phyloP scores from a whole-genome alignment of 2,113 vertebrate genomes.

The Gymnobelideus leadbeateri region DNA sequence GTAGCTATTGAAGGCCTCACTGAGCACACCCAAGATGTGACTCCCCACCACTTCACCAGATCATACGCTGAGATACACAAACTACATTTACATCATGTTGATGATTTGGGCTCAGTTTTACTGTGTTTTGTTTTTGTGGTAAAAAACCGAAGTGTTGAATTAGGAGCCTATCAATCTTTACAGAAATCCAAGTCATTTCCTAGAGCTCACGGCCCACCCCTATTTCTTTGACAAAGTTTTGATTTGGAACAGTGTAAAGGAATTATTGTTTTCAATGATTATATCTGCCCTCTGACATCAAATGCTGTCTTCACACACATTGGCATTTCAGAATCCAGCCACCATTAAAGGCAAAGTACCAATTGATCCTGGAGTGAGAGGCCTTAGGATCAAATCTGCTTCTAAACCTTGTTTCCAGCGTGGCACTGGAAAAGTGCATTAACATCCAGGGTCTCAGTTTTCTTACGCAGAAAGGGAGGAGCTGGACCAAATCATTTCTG shows the following conservation, averaged over 20 bases:
- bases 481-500: neutral
- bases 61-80: neutral
- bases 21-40: neutral
- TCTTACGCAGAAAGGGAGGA: neutral
- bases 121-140: neutral
- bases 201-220: neutral
- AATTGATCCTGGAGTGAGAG: neutral
- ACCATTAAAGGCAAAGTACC: neutral
- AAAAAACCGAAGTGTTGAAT: conserved; percentile 4
- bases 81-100: neutral
- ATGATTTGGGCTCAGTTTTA: neutral
- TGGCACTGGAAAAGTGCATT: neutral
- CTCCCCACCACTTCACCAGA: neutral
- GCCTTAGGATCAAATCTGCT: neutral
- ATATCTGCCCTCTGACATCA: neutral
- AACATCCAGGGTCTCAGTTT: neutral
- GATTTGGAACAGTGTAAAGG: neutral
- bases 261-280: conserved; percentile 11
- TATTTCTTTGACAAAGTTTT: neutral
- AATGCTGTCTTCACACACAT: neutral
- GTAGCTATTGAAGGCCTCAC: neutral
- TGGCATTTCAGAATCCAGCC: conserved; percentile 22
- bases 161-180: neutral
- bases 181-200: conserved; percentile 24
- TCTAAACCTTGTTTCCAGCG: neutral